Base-by-base conservation (phyloP, 2,113 vertebrate species). In the Parotia lawesii region DNA sequence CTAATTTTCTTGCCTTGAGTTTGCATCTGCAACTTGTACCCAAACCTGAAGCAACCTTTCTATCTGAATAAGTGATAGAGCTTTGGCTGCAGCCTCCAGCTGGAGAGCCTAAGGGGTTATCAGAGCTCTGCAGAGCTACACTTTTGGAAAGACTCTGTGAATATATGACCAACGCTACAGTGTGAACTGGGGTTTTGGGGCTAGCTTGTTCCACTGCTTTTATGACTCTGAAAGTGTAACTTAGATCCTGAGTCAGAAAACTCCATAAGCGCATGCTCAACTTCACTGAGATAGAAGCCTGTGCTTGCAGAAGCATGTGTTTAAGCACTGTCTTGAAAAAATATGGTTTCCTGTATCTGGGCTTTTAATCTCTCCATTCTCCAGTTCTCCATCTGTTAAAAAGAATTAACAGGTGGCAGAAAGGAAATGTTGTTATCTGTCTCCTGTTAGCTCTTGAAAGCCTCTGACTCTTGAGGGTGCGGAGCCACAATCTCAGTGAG, bases 281-380 rank as follows among this genome's bases (percentile, higher is more conserved):
- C 65, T 81, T 95, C 61, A 29, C 53, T 78, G 89, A 86, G 69
- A 61, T 91, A 92, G 89, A 93, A 95, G 87, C 75, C 69, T 88
- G 64, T 81, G 72, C 85, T 93, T 80, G 69, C 93, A 94, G 78
- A 83, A 90, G 91, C 91, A 94, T 88, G 78, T 85, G 89, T 95
- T 85, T 71, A 80, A 83, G 91, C 75, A 91, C 87, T 85, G 87
- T 67, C 89, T 94, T 80, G 85, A 95, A 96, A 94, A 96, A 94
- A 94, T 94, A 94, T 67, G 47, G 87, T 92, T 96, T 96, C 93
- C 95, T 95, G 93, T 95, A 91, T 76, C 90, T 95, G 75, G 44
- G 87, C 94, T 97, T 96, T 97, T 95, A 96, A 96, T 95, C 94
- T 95, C 93, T 74, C 82, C 65, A 42, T 91, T 95, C 93, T 93